These are phyloP conservation scores for Crenichthys baileyi DNA, from an alignment of 2,797 vertebrate genomes.

Conservation along the genomic window DNA sequence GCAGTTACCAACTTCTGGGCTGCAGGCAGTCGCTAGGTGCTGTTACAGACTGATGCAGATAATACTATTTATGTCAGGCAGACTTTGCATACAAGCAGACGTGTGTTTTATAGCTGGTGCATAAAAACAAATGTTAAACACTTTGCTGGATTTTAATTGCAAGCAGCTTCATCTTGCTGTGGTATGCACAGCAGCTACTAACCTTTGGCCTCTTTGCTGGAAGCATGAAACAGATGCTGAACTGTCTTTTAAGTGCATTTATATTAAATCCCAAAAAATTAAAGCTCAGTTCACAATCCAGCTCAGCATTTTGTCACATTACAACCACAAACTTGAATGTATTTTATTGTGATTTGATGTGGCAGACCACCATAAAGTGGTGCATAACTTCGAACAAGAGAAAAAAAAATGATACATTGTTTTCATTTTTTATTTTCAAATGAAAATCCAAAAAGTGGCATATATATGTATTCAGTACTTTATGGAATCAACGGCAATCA, in stretches of 20 bases:
- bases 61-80: background rate
- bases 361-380: background rate
- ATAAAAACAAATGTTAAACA: background rate
- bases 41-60: slow-evolving; percentile 1
- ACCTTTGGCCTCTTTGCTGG: background rate
- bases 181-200: background rate
- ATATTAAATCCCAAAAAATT: background rate
- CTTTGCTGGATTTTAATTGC: background rate
- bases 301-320: background rate
- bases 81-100: slow-evolving; percentile 7
- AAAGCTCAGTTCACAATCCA: background rate
- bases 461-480: background rate
- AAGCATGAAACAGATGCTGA: background rate
- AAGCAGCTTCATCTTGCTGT: background rate
- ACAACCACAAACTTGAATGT: background rate
- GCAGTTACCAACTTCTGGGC: background rate
- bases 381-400: background rate
- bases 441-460: background rate
- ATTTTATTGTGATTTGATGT: background rate
- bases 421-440: background rate
- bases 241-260: background rate
- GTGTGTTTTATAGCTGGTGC: background rate
- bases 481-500: background rate
- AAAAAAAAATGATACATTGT: background rate
- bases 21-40: background rate